Evolutionary conservation across 2,113 vertebrate genomes (phyloP).

Genomic region (Tenebrosternarchus preto): DNA sequence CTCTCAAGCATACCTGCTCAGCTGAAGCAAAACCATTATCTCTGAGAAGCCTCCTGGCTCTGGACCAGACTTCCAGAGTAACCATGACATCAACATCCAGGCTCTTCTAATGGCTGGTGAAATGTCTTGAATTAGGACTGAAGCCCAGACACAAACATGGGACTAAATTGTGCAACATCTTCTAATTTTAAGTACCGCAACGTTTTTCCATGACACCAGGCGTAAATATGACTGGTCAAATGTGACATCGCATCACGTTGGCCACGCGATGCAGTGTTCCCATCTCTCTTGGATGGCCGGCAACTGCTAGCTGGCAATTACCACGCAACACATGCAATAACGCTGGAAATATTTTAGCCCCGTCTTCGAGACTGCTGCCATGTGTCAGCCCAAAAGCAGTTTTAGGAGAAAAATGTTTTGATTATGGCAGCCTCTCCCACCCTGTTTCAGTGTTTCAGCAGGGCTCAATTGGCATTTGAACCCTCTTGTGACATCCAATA

Average conservation of each 20-base stretch:
- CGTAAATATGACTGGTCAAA: constrained; percentile 34
- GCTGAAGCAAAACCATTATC: constrained; percentile 2
- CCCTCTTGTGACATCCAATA: neutral
- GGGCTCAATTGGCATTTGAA: neutral
- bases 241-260: constrained; percentile 43
- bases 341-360: constrained; percentile 40
- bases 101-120: neutral
- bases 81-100: neutral
- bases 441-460: neutral
- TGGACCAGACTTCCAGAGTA: no score
- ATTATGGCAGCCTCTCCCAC: constrained; percentile 25
- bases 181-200: constrained; percentile 13
- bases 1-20: neutral
- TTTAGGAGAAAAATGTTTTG: constrained; percentile 44
- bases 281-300: constrained; percentile 40
- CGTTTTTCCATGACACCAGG: constrained; percentile 13
- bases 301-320: constrained; percentile 44
- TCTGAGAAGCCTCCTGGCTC: neutral
- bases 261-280: constrained; percentile 39
- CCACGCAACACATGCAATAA: constrained; percentile 42
- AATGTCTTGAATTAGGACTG: constrained; percentile 13
- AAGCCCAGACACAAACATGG: neutral
- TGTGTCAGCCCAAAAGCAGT: constrained; percentile 42
- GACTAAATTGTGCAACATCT: constrained; percentile 15
- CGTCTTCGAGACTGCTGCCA: constrained; percentile 22